Evolutionary conservation across 2,113 vertebrate genomes (phyloP), one percentile per base, ranked within the genome.

Genomic region (Neopipo cinnamomea): DNA sequence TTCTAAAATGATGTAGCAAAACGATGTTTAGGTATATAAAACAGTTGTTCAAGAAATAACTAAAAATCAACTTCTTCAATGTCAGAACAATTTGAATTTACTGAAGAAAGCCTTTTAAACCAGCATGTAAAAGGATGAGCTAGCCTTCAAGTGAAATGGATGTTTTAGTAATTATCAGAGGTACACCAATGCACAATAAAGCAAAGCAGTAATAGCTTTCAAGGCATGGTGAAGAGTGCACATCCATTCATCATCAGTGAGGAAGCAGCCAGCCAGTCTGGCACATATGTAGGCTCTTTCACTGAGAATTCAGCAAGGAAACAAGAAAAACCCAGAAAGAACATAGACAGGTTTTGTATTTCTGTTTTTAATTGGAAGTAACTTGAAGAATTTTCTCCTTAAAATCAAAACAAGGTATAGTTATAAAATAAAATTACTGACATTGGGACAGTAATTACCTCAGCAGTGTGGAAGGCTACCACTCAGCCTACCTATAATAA

Each of bases 191-290:
- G 78, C 1, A 0, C 53, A 70, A 39, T 90, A 82, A 82, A 96
- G 86, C 53, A 75, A 46, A 81, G 62, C 65, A 33, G 37, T 85
- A 88, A 85, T 46, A 80, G 90, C 91, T 91, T 90, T 89, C 78
- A 92, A 89, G 88, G 63, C 79, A 24, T 37, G 25, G 53, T 39
- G 81, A 79, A 71, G 77, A 72, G 71, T 50, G 65, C 0, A 0
- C 52, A 61, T 82, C 55, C 41, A 23, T 92, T 96, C n/a, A 61
- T 73, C 89, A 86, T 88, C 87, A 21, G 19, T 79, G 70, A 87
- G 93, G 90, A 91, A 93, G 91, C 92, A 96, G 94, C 91, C 93
- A 95, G 92, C 85, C 89, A 88, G 89, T 91, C 94, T 97, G 93
- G 93, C 93, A 75, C 12, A 0, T 49, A 37, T 3, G 0, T 44